Percentiles rank a stretch among this genome's conserved stretches.
Evolutionary conservation across 35 echinoderm and acorn worm genomes (phyloP).

Genomic region (Eucidaris tribuloides): DNA sequence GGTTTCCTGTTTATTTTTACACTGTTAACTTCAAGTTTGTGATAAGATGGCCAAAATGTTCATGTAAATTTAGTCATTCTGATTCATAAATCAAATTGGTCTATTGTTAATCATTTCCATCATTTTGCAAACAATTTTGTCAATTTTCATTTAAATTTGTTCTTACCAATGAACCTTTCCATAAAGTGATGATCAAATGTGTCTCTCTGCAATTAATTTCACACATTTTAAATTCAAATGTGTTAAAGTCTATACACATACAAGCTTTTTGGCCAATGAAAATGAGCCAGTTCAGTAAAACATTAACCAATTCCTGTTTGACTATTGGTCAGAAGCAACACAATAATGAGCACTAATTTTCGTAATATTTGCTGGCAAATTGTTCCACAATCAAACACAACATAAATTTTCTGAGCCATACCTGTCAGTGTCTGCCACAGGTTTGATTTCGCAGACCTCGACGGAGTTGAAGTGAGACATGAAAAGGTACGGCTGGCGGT

Average conservation of each 20-base stretch:
- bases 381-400: neutral
- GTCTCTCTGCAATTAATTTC: neutral
- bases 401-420: neutral
- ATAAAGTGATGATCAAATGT: no score
- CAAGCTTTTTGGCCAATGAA: neutral
- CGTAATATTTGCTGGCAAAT: neutral
- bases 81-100: no score
- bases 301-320: neutral
- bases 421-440: conserved; percentile 43
- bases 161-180: no score
- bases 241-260: no score
- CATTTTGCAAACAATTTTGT: no score
- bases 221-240: no score
- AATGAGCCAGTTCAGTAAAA: neutral
- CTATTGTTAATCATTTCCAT: no score
- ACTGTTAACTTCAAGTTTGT: no score
- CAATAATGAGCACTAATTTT: neutral
- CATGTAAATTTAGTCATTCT: no score
- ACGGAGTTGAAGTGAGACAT: conserved; percentile 92
- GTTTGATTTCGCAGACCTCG: conserved; percentile 92
- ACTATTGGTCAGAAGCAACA: neutral
- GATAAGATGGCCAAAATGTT: no score
- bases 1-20: no score
- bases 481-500: conserved; percentile 83
- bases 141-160: no score